Percentiles rank a stretch among this genome's conserved stretches.
These are phyloP conservation scores for Venusia cambrica DNA, from an alignment of 2,888 invertebrate genomes.

Conservation along the genomic window DNA sequence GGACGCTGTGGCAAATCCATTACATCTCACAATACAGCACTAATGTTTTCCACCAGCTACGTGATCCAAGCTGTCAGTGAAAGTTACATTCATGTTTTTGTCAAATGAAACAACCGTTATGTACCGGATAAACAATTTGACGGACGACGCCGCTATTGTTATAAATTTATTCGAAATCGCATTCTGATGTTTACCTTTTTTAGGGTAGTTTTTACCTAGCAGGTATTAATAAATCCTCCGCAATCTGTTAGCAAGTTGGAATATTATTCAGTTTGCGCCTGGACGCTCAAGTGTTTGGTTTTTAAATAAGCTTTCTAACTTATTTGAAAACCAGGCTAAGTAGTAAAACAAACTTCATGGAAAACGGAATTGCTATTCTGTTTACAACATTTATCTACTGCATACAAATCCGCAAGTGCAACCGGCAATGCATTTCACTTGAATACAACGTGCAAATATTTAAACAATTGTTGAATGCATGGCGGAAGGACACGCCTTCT, in stretches of 20 bases:
- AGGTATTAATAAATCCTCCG: too few species aligned
- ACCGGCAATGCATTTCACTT: conserved; percentile 15
- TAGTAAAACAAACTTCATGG: conserved; percentile 10
- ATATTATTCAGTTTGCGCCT: too few species aligned
- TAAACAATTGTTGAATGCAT: conserved; percentile 19
- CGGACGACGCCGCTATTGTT: conserved; percentile 18
- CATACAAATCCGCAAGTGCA: conserved; percentile 21
- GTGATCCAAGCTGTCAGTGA: conserved; percentile 58
- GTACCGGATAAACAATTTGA: conserved; percentile 22
- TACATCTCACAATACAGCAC: conserved; percentile 51
- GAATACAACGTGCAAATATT: conserved; percentile 20
- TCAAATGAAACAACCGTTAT: conserved; percentile 49
- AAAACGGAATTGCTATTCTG: conserved; percentile 12
- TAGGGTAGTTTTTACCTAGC: too few species aligned
- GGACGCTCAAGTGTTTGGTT: too few species aligned
- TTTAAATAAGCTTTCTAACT: too few species aligned
- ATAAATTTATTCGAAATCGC: conserved; percentile 15
- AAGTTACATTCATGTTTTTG: conserved; percentile 57
- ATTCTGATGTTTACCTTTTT: conserved; percentile 16
- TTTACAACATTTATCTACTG: conserved; percentile 15
- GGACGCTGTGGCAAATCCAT: conserved; percentile 50
- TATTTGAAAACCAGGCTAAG: conserved; percentile 11
- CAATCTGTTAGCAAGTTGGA: conserved; percentile 1
- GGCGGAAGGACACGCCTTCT: conserved; percentile 42
- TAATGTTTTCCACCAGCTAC: conserved; percentile 48